Conservation (phyloP, 1,140 invertebrate species). For the Vanessa atalanta region DNA sequence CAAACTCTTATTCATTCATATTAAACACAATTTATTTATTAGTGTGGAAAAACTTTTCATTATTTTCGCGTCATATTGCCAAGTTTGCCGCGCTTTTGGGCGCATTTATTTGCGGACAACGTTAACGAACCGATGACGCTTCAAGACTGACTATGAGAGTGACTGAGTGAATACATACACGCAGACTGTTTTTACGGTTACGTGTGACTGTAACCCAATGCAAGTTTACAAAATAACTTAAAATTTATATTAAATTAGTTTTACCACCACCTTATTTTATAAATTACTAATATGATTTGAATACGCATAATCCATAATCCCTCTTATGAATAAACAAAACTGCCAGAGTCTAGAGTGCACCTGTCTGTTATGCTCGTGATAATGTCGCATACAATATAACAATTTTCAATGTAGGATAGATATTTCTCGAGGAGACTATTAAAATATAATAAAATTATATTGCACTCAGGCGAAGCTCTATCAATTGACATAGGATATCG, state of each 20-base stretch:
- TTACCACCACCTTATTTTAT: too few relatives aligned
- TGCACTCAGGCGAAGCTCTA: too few relatives aligned
- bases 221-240: conserved; percentile 1
- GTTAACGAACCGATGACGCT: conserved; percentile 45
- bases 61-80: conserved; percentile 63
- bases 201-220: neutral
- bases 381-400: too few relatives aligned
- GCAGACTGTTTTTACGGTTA: conserved; percentile 10
- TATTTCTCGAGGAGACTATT: too few relatives aligned
- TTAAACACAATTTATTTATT: conserved; percentile 32
- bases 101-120: conserved; percentile 41
- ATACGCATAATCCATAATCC: too few relatives aligned
- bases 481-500: too few relatives aligned
- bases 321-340: too few relatives aligned
- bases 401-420: too few relatives aligned
- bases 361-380: too few relatives aligned
- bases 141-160: conserved; percentile 49
- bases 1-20: conserved; percentile 35
- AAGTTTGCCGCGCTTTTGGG: conserved; percentile 58
- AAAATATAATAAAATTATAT: too few relatives aligned
- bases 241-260: neutral
- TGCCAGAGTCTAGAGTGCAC: too few relatives aligned
- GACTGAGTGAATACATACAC: conserved; percentile 19
- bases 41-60: conserved; percentile 21
- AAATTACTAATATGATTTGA: too few relatives aligned